These are phyloP conservation scores for Astyanax mexicanus DNA, from an alignment of 2,797 vertebrate species.

Conservation along the genomic window DNA sequence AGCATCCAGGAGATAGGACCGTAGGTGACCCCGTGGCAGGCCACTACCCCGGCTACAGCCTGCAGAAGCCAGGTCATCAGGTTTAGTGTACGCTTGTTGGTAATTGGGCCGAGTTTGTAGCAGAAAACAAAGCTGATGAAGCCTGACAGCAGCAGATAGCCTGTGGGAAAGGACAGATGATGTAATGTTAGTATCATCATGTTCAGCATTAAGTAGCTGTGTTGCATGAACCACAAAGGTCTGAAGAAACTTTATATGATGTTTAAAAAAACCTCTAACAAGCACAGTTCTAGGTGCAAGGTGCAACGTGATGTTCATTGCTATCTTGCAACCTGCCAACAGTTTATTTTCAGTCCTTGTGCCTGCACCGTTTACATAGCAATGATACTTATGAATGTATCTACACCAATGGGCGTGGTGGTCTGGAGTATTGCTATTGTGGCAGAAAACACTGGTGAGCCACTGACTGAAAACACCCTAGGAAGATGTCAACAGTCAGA, in stretches of 20 bases:
- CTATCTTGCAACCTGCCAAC: too few relatives aligned
- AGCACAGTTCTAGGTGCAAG: too few relatives aligned
- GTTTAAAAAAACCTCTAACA: too few relatives aligned
- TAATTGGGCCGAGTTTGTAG: constrained; percentile 75
- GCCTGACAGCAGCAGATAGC: constrained; percentile 72
- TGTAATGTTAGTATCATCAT: background rate
- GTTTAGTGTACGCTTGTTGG: constrained; percentile 61
- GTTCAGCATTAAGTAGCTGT: background rate
- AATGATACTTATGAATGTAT: too few relatives aligned
- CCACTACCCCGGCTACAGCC: constrained; percentile 69
- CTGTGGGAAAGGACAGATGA: constrained; percentile 62
- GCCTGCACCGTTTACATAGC: too few relatives aligned
- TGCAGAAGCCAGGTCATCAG: constrained; percentile 73
- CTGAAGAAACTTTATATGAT: background rate
- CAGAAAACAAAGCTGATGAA: constrained; percentile 75
- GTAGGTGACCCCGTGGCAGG: constrained; percentile 73
- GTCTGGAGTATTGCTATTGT: too few relatives aligned
- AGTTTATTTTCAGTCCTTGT: too few relatives aligned
- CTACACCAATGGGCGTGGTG: too few relatives aligned
- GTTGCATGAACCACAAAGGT: background rate
- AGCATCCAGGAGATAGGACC: constrained; percentile 69
- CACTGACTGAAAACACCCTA: too few relatives aligned
- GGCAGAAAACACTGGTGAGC: too few relatives aligned
- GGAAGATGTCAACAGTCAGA: too few relatives aligned
- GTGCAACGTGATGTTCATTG: too few relatives aligned